phyloP scores from a whole-genome alignment of 2,888 invertebrate genomes.

The Leptarthrus brevirostris region DNA sequence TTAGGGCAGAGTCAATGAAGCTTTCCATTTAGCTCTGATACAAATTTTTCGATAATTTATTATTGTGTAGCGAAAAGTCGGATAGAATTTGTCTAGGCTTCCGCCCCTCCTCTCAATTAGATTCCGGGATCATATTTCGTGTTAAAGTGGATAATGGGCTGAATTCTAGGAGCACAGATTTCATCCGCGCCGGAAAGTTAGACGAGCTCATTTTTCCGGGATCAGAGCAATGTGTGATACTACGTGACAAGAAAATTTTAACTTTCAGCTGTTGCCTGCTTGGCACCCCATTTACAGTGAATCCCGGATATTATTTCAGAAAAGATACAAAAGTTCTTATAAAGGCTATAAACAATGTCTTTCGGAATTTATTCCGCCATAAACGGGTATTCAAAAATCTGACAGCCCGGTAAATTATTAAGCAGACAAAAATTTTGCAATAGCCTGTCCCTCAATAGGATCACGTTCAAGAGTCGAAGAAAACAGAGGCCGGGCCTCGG shows the following conservation, averaged over 20 bases:
- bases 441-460: background rate
- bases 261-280: background rate
- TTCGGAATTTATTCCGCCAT: constrained; percentile 8
- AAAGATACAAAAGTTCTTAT: constrained; percentile 9
- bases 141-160: background rate
- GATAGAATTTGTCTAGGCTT: background rate
- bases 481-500: background rate
- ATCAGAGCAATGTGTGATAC: background rate
- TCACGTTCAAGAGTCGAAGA: background rate
- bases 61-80: background rate
- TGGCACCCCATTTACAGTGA: background rate
- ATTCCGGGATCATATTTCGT: background rate
- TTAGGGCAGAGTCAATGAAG: background rate
- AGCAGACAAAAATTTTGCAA: background rate
- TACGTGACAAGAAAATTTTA: background rate
- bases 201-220: no score
- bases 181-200: background rate
- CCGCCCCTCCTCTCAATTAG: background rate
- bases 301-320: background rate
- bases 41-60: background rate
- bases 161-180: background rate
- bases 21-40: background rate
- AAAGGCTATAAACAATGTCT: constrained; percentile 11
- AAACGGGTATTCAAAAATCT: constrained; percentile 7
- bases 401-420: background rate